phyloP scores from a whole-genome alignment of 1,140 invertebrate species.

The Daktulosphaira vitifoliae region DNA sequence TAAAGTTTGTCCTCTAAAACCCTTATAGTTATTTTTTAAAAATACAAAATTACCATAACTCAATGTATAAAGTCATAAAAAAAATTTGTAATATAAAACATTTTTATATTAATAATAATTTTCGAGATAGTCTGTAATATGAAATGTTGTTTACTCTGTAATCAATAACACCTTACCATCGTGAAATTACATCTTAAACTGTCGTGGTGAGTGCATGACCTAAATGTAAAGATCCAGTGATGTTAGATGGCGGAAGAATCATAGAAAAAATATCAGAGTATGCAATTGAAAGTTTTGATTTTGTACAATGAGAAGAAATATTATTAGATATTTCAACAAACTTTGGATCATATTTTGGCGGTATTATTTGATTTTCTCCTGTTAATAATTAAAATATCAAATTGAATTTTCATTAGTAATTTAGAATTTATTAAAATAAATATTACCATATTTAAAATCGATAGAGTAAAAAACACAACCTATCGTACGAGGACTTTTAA shows the following conservation, averaged over 20 bases:
- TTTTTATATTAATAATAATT: no score
- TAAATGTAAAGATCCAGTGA: conserved; percentile 92
- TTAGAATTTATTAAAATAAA: no score
- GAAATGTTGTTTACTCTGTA: no score
- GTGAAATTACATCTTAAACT: conserved; percentile 78
- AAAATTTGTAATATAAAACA: no score
- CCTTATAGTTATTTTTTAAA: no score
- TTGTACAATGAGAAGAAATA: conserved; percentile 12
- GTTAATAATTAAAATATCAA: neutral
- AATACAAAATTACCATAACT: no score
- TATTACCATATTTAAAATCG: conserved; percentile 14
- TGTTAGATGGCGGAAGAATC: conserved; percentile 94
- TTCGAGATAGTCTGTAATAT: no score
- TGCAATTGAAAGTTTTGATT: no score
- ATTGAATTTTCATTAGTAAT: no score
- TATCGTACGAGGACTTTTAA: neutral
- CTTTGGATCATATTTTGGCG: conserved; percentile 6
- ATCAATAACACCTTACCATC: conserved; percentile 60
- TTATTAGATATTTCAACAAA: neutral
- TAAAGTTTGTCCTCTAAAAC: no score
- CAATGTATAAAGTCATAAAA: no score
- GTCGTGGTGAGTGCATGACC: conserved; percentile 91
- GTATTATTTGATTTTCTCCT: conserved; percentile 14
- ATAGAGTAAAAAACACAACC: neutral
- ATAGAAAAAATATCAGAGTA: conserved; percentile 66